phyloP scores from a whole-genome alignment of 2,113 vertebrate genomes.

The Eudorcas thomsonii region DNA sequence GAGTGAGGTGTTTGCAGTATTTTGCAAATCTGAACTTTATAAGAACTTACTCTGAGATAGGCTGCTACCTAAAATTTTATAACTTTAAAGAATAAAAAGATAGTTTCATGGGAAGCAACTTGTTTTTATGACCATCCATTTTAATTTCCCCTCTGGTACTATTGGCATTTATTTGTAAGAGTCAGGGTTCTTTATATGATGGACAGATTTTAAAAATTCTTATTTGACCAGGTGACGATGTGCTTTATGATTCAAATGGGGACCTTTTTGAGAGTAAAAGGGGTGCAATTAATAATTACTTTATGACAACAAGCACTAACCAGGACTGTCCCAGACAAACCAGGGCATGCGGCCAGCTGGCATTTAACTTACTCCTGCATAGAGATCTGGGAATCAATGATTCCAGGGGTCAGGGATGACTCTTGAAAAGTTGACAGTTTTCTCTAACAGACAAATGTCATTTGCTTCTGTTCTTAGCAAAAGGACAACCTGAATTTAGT shows the following conservation, averaged over 20 bases:
- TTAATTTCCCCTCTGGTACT: background rate
- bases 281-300: background rate
- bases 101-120: background rate
- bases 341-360: fast-evolving
- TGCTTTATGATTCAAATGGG: background rate
- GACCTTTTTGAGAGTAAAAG: background rate
- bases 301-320: background rate
- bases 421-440: background rate
- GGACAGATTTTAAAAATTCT: background rate
- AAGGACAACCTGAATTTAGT: background rate
- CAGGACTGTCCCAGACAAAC: background rate
- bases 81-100: background rate
- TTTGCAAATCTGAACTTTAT: background rate
- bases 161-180: background rate
- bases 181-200: background rate
- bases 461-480: background rate
- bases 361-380: background rate
- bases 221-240: background rate
- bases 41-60: background rate
- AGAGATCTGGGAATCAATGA: background rate
- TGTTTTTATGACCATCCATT: background rate
- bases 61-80: background rate
- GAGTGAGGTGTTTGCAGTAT: background rate
- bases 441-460: background rate
- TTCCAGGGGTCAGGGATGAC: background rate